Base-by-base conservation (phyloP, 1,140 invertebrate genomes). In the Battus philenor region DNA sequence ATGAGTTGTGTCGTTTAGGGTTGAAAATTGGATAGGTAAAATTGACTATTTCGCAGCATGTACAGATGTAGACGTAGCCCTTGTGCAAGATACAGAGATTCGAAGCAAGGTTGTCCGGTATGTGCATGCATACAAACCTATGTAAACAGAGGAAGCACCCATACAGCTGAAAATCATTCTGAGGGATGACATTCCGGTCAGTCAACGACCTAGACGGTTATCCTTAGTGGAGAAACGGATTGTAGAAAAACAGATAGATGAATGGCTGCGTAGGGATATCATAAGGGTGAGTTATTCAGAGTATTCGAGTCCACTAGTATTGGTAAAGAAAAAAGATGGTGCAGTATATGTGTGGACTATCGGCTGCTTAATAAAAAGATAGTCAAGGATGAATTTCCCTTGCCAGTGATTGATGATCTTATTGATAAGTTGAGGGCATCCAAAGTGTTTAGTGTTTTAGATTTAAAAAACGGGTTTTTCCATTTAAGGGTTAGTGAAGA, bases 381-480 rank as follows among this genome's bases (percentile, higher is more conserved):
- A 6, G 9, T 51, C 0, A 54, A 59, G 46, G 56, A 59, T 31
- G 44, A 54, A 13, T 48, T 27, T 31, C 47, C 50, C 6, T 8
- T 60, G 24, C 54, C 59, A 6, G 18, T 54, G 1, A 52, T 62
- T 4, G 51, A 61, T 8, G 50, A 57, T 32, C 33, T 22, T 0
- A 56, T 57, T 22, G 58, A 54, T 12, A 51, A 46, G 5, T 17
- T 57, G 12, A 1, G 0, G 0, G 11, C 12, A 6, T 33, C 34
- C 1, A 57, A 30, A 17, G 9, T 57, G n/a, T 56, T 50, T 22
- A 61, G 50, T 43, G 16, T 13, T 0, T 9, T 60, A 7, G 53
- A 62, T 47, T 47, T 62, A 29, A 48, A 57, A 32, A 50, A 59
- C 44, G 45, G 39, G 0, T 59, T 54, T 20, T 56, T 56, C 8